Base-by-base conservation (phyloP, 53 echinoderm and acorn worm genomes). In the Luidia sarsii region DNA sequence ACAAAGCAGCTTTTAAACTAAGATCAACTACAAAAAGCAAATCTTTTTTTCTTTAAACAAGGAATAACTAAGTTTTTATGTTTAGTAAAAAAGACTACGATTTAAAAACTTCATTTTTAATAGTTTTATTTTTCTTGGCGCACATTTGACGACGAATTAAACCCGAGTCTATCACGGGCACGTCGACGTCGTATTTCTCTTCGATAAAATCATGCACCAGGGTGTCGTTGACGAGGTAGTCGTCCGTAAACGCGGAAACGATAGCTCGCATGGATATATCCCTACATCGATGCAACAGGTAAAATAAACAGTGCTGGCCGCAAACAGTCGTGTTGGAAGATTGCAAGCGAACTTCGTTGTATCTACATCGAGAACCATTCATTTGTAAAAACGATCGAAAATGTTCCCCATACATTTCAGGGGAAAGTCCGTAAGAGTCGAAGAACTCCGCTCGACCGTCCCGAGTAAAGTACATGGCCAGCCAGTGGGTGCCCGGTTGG, bases 251-350 rank as follows among this genome's bases (percentile, higher is more conserved):
- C 18, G 34, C 49, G 31, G 64, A 85, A 24, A 85, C 72, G 43
- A 88, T 75, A 28, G 62, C 25, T 45, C 29, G 22, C 39, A 80
- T 66, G 3, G 57, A 24, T 41, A 85, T 59, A 33, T 62, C 82
- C 59, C 85, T 84, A 46, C 65, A 72, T 57, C 82, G 37, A 51
- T 88, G 88, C 18, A 85, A 55, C 27, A 88, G 31, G 74, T 67
- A 88, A 79, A 82, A 91, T 19, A 91, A 35, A 59, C 88, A 85
- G 68, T 88, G 75, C 37, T 92, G 92, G 28, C 92, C 92, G 63
- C 85, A 92, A 15, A 88, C 86, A 27, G 88, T 73, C 14, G 92
- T 88, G 19, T 71, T 79, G 30, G 67, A 39, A 11, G 68, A 75
- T 63, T 91, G 91, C 19, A 87, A 33, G 38, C 13, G n/a, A n/a